Evolutionary conservation across 2,113 vertebrate genomes (phyloP).

Genomic region (Pao palembangensis): DNA sequence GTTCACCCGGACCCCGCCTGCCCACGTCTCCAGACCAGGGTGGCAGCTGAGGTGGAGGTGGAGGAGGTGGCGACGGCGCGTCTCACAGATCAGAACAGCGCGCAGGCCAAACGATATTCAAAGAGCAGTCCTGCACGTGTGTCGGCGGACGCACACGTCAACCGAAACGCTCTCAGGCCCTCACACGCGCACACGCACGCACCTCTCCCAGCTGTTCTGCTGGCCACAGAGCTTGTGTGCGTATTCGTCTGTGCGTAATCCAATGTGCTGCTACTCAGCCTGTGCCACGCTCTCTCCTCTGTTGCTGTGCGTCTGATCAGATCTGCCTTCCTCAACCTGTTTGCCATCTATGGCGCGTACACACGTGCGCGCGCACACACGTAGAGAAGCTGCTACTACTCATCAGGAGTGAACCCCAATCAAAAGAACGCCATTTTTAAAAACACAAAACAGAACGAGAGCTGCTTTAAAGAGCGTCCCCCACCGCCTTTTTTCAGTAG

Average conservation of each 20-base stretch:
- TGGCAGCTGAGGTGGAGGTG: neutral
- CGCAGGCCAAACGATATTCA: slow-evolving; percentile 33
- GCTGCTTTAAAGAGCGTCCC: no score
- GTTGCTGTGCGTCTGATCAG: slow-evolving; percentile 77
- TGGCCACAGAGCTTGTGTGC: slow-evolving; percentile 38
- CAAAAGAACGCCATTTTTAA: slow-evolving; percentile 8
- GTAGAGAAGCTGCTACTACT: slow-evolving; percentile 47
- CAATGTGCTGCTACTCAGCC: slow-evolving; percentile 69
- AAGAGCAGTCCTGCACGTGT: slow-evolving; percentile 51
- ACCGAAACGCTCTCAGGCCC: slow-evolving; percentile 44
- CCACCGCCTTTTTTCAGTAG: no score
- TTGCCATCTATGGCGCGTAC: slow-evolving; percentile 54
- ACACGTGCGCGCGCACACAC: slow-evolving; percentile 18
- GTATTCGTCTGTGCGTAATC: slow-evolving; percentile 60
- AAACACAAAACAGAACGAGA: slow-evolving; percentile 10
- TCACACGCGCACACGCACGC: slow-evolving; percentile 34
- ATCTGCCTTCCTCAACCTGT: slow-evolving; percentile 75
- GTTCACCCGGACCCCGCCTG: slow-evolving; percentile 23
- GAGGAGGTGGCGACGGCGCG: slow-evolving; percentile 17
- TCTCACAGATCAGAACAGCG: slow-evolving; percentile 45
- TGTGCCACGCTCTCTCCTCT: slow-evolving; percentile 70
- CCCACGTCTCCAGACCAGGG: slow-evolving; percentile 25
- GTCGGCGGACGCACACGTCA: slow-evolving; percentile 49
- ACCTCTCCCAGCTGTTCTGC: slow-evolving; percentile 67
- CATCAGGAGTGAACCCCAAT: slow-evolving; percentile 14